phyloP scores from a whole-genome alignment of 1,140 invertebrate species.

The Drusus annulatus region DNA sequence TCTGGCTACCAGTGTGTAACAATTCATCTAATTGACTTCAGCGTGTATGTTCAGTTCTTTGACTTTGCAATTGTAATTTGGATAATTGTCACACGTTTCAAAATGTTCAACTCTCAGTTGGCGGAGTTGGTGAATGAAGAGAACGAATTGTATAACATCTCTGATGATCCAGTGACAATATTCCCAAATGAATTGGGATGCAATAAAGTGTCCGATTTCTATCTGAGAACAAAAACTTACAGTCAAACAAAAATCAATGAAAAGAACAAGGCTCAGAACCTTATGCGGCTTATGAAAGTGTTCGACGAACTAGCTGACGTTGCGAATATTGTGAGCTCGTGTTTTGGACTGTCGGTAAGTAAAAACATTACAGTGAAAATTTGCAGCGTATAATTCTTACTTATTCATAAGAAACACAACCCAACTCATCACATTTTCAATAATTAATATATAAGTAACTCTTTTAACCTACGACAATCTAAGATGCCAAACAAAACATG shows the following conservation, averaged over 20 bases:
- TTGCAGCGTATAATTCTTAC: too few relatives aligned
- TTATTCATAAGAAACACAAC: too few relatives aligned
- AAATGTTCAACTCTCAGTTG: constrained; percentile 48
- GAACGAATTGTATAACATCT: neutral
- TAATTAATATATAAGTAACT: too few relatives aligned
- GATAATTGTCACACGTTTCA: constrained; percentile 47
- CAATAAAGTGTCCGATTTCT: neutral
- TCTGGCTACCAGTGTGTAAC: neutral
- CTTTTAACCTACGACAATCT: too few relatives aligned
- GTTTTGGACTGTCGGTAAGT: constrained; percentile 51
- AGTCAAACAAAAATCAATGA: neutral
- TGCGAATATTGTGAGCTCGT: constrained; percentile 49
- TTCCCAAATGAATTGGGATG: neutral
- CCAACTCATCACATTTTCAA: too few relatives aligned
- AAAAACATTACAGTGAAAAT: neutral
- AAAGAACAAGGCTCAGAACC: constrained; percentile 26
- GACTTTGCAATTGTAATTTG: constrained; percentile 48
- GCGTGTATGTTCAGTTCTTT: constrained; percentile 32
- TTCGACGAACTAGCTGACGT: constrained; percentile 51
- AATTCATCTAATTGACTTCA: constrained; percentile 21
- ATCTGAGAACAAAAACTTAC: neutral
- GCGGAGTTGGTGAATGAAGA: constrained; percentile 15
- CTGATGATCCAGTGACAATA: neutral
- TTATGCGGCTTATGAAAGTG: constrained; percentile 51
- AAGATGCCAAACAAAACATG: too few relatives aligned